Evolutionary conservation across 1,140 invertebrate genomes (phyloP).

Genomic region (Lysiphlebus fabarum): DNA sequence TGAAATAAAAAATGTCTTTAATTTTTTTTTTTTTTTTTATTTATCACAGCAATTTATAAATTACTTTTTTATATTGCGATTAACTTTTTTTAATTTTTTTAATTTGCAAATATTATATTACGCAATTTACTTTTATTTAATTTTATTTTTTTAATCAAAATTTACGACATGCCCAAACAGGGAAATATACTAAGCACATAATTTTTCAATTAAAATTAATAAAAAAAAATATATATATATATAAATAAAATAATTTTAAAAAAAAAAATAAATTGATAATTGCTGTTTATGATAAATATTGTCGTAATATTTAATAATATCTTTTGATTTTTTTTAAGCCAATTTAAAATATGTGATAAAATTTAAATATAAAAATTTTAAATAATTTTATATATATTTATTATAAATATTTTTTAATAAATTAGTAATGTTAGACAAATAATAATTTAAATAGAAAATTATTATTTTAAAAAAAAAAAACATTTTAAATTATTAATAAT

Average conservation of each 20-base stretch:
- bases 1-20: not conserved
- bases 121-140: slow-evolving; percentile 33
- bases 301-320: slow-evolving; percentile 7
- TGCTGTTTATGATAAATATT: slow-evolving; percentile 14
- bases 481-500: not conserved
- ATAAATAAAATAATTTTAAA: slow-evolving; percentile 45
- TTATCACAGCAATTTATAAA: not conserved
- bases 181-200: slow-evolving; percentile 49
- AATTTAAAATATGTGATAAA: not conserved
- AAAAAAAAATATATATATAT: slow-evolving; percentile 43
- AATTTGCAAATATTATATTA: slow-evolving; percentile 31
- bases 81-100: slow-evolving; percentile 14
- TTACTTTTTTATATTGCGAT: not conserved
- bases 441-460: slow-evolving; percentile 16
- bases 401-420: not conserved
- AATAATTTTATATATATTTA: slow-evolving; percentile 1
- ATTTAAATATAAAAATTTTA: slow-evolving; percentile 8
- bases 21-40: not conserved
- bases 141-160: slow-evolving; percentile 30
- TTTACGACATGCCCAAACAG: slow-evolving; percentile 53
- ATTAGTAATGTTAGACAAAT: slow-evolving; percentile 54
- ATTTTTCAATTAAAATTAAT: slow-evolving; percentile 42
- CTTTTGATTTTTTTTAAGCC: too few species aligned
- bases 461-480: slow-evolving; percentile 4
- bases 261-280: slow-evolving; percentile 39